Conservation (phyloP, 1,140 invertebrate species). For the Subanguina moxae region DNA sequence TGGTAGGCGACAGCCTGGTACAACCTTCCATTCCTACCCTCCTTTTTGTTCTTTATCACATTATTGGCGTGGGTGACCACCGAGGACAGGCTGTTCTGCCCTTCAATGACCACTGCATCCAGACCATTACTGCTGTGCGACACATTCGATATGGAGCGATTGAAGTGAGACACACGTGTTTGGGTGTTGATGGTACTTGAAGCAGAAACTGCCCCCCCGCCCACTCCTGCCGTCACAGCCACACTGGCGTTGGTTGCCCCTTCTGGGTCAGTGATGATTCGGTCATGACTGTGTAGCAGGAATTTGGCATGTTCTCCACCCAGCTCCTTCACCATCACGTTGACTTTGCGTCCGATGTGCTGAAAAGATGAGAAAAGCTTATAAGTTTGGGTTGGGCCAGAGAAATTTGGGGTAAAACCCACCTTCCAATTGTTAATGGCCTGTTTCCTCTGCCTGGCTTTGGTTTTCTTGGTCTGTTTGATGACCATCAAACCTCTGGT, state of each 20-base stretch:
- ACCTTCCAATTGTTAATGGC: constrained; percentile 96
- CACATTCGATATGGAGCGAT: constrained; percentile 16
- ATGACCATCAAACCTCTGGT: constrained; percentile 88
- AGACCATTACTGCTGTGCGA: not conserved
- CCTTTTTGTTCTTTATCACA: not conserved
- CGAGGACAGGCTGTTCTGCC: not conserved
- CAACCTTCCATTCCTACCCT: not conserved
- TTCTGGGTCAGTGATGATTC: constrained; percentile 37
- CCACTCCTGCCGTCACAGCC: constrained; percentile 14
- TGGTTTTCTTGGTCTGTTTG: constrained; percentile 89
- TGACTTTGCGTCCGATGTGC: constrained; percentile 43
- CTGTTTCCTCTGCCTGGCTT: constrained; percentile 90
- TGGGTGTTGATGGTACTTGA: not conserved
- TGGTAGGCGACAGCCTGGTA: constrained; percentile 1
- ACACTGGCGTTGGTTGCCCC: constrained; percentile 19
- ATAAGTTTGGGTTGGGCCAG: not conserved
- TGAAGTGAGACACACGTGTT: not conserved
- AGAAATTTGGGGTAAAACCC: no score
- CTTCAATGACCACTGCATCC: not conserved
- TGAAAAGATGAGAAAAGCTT: constrained; percentile 15
- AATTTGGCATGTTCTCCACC: constrained; percentile 42
- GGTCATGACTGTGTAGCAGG: constrained; percentile 40
- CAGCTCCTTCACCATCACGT: constrained; percentile 41
- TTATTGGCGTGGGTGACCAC: constrained; percentile 2
- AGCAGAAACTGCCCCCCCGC: no score